Evolutionary conservation across 2,888 invertebrate genomes (phyloP).

Genomic region (Sycophila texana): DNA sequence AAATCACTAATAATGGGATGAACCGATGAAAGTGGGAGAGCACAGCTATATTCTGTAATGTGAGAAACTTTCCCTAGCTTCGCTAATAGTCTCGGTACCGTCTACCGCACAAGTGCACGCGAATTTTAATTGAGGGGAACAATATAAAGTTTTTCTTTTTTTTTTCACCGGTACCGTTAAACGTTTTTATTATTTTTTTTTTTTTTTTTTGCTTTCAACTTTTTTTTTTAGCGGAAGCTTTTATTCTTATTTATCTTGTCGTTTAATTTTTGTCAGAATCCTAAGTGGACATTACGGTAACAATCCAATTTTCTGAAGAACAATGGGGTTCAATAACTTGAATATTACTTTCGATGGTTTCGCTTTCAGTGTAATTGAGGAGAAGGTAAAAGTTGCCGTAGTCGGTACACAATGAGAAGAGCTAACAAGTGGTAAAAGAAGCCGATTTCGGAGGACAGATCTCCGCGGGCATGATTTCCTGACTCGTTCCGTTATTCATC

Average conservation of each 20-base stretch:
- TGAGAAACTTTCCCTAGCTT: constrained; percentile 30
- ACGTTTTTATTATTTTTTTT: neutral
- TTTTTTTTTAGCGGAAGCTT: no score
- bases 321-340: constrained; percentile 42
- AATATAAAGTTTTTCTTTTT: neutral
- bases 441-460: neutral
- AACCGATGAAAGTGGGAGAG: constrained; percentile 12
- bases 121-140: constrained; percentile 27
- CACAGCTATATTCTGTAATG: constrained; percentile 11
- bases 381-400: constrained; percentile 32
- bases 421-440: neutral
- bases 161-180: neutral
- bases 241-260: no score
- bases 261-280: no score
- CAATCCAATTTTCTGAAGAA: neutral
- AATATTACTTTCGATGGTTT: constrained; percentile 49
- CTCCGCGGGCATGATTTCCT: constrained; percentile 2
- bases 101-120: constrained; percentile 2
- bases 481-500: constrained; percentile 37
- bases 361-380: constrained; percentile 46
- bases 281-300: no score
- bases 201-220: no score
- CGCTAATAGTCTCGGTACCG: neutral
- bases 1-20: constrained; percentile 22
- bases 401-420: neutral